Evolutionary conservation across 2,113 vertebrate genomes (phyloP).

Genomic region (Copsychus sechellarum): DNA sequence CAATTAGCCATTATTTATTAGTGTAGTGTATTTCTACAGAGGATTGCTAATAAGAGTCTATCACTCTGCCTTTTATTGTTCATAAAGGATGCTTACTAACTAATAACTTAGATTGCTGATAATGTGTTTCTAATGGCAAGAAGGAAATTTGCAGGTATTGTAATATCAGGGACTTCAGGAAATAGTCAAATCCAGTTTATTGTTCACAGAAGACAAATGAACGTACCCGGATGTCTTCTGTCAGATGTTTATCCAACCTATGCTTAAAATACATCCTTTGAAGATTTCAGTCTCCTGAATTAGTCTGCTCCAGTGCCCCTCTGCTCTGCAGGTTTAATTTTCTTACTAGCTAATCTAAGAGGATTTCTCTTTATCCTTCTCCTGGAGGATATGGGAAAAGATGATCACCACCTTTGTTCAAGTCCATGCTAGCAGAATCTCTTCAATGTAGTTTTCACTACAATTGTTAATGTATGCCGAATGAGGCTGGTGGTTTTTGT

Average conservation of each 20-base stretch:
- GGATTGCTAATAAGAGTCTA: not conserved
- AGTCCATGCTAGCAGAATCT: not conserved
- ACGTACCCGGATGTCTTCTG: not conserved
- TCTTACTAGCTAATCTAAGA: slow-evolving; percentile 23
- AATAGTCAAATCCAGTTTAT: not conserved
- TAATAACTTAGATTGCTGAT: not conserved
- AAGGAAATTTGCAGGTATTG: not conserved
- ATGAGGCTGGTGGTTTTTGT: not conserved
- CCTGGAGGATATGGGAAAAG: not conserved
- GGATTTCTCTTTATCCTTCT: slow-evolving; percentile 36
- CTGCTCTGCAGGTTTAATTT: slow-evolving; percentile 27
- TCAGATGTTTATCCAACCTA: not conserved
- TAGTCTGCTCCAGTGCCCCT: not conserved
- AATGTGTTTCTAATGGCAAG: not conserved
- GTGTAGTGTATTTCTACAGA: not conserved
- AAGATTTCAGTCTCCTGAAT: not conserved
- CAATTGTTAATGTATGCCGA: not conserved
- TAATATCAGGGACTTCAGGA: not conserved
- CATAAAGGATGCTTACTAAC: not conserved
- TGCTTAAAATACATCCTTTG: not conserved
- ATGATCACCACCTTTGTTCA: not conserved
- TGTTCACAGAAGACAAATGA: not conserved
- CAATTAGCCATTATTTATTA: too few species aligned
- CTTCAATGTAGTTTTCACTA: not conserved
- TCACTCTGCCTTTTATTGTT: not conserved